Evolutionary conservation across 1,140 invertebrate species (phyloP), one percentile per base, ranked within the genome.

Genomic region (Brachionus koreanus): DNA sequence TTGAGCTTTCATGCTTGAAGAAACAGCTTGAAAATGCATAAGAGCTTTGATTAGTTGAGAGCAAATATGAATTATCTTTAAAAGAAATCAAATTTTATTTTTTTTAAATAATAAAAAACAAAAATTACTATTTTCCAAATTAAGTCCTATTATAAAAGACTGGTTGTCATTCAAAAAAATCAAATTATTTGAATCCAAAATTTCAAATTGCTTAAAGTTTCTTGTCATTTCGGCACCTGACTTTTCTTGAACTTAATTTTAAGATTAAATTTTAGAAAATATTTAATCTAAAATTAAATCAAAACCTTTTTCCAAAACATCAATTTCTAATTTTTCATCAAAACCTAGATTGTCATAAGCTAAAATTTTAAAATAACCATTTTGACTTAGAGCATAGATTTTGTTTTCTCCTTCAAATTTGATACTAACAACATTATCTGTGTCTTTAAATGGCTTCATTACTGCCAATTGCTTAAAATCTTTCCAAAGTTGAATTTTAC

Each of bases 401-500:
- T 33, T 46, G n/a, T 74, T 46, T 12, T 33, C 7, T 29, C 29
- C 39, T 19, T 23, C 12, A 46, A 74, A 74, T 74, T 74, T 57
- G 13, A 79, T 5, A 25, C 49, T 25, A 29, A 79, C 57, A 61
- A 79, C 49, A 23, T 39, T 42, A 43, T 79, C 76, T 0, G n/a
- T 19, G 4, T 79, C 76, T 9, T 79, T 33, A 12, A 79, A 79
- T 42, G 35, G 16, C 42, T 61, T 79, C 10, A 35, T 35, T 10
- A 35, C 25, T 19, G 19, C 9, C 0, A 61, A 9, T 61, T 61
- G 49, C 23, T 79, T 65, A 2, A 37, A 16, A 39, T 65, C 16
- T 42, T 79, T 57, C 76, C 76, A 79, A 10, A 42, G 35, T 61
- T 79, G 49, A 43, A 79, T 35, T 65, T 79, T 79, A 35, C 76